Conservation (phyloP, 2,888 invertebrate genomes). For the Drosophila multiciliata region DNA sequence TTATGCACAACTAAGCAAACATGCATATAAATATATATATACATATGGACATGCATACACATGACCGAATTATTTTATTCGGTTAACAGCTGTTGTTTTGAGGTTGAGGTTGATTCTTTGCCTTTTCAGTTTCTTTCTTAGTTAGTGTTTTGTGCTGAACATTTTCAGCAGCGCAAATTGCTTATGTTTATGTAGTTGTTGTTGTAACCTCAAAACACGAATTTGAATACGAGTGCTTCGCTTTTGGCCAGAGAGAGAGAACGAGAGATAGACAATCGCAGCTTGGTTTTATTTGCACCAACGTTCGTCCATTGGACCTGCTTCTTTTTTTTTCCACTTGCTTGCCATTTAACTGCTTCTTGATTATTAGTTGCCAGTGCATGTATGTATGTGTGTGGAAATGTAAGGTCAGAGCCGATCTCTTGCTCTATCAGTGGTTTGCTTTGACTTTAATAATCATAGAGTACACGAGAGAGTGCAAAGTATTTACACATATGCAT, state of each 20-base stretch:
- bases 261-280: conserved; percentile 9
- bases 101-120: conserved; percentile 77
- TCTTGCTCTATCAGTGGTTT: conserved; percentile 64
- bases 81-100: conserved; percentile 75
- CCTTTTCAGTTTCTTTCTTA: conserved; percentile 43
- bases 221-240: conserved; percentile 56
- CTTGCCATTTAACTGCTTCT: conserved; percentile 79
- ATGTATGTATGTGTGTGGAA: conserved; percentile 27
- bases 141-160: conserved; percentile 41
- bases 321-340: conserved; percentile 61
- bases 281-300: conserved; percentile 40
- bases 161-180: conserved; percentile 39
- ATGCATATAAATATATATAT: neutral
- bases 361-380: conserved; percentile 65
- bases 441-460: conserved; percentile 75
- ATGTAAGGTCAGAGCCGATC: conserved; percentile 75
- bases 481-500: conserved; percentile 35
- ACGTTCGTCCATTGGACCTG: conserved; percentile 41
- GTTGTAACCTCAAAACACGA: conserved; percentile 67
- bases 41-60: conserved; percentile 3
- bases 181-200: conserved; percentile 35
- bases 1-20: conserved; percentile 11
- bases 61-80: conserved; percentile 25
- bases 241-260: conserved; percentile 9
- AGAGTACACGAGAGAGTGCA: conserved; percentile 22